Conservation (phyloP, 2,888 invertebrate species). For the Helobdella robusta region DNA sequence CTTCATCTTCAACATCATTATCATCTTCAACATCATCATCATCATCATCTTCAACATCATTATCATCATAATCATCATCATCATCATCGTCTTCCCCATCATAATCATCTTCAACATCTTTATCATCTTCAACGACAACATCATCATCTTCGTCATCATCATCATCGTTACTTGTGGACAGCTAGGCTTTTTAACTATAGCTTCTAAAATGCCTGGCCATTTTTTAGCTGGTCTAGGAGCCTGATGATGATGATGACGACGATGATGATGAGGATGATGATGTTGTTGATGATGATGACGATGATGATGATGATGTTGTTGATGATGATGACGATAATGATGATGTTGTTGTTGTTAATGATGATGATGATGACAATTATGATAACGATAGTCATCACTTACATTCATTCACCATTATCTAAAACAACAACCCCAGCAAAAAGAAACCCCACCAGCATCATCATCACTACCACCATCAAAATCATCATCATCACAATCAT, state of each 20-base stretch:
- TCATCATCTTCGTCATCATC: too few species aligned
- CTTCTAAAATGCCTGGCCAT: too few species aligned
- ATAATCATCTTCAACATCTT: background rate
- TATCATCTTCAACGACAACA: background rate
- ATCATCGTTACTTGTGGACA: too few species aligned
- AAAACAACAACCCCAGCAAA: too few species aligned
- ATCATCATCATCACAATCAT: too few species aligned
- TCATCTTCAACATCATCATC: slow-evolving; percentile 13
- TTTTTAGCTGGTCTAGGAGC: slow-evolving; percentile 24
- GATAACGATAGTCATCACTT: too few species aligned
- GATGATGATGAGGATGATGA: background rate
- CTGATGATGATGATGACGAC: slow-evolving; percentile 5
- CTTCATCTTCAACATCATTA: too few species aligned
- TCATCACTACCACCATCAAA: too few species aligned
- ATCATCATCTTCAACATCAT: slow-evolving; percentile 2
- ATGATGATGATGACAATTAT: background rate
- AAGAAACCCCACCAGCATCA: too few species aligned
- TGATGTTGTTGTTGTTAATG: background rate
- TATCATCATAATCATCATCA: slow-evolving; percentile 13
- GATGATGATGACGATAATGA: slow-evolving; percentile 6
- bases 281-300: background rate
- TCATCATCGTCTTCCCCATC: background rate
- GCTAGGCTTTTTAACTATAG: too few species aligned
- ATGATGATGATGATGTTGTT: slow-evolving; percentile 17
- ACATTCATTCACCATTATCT: too few species aligned